Conservation (phyloP, 2,888 invertebrate species). For the Lydus trimaculatus region DNA sequence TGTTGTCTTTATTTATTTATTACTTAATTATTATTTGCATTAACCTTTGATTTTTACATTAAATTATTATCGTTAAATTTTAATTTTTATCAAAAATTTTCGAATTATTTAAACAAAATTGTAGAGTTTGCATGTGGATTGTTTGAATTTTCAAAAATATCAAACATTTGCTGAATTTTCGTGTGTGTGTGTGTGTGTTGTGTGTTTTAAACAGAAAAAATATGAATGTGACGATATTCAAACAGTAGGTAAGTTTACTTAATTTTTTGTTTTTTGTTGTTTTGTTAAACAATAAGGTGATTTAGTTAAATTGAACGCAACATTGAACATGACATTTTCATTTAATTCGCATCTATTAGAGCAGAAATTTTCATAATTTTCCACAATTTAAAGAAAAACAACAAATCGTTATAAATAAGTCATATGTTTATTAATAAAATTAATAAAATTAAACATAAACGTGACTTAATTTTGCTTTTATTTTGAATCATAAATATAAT, state of each 20-base stretch:
- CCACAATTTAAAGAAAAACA: background rate
- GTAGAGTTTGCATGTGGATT: background rate
- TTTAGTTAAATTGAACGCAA: background rate
- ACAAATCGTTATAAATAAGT: background rate
- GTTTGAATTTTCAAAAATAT: background rate
- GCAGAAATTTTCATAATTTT: background rate
- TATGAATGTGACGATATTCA: background rate
- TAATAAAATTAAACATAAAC: background rate
- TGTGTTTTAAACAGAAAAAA: background rate
- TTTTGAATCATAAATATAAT: background rate
- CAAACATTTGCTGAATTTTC: slow-evolving; percentile 1
- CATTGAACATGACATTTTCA: slow-evolving; percentile 1
- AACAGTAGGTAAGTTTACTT: background rate
- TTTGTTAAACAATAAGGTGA: background rate
- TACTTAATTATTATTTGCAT: background rate
- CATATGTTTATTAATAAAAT: too few species aligned
- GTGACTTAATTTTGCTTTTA: background rate
- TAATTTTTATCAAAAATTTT: background rate
- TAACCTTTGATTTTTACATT: background rate
- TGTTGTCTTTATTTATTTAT: background rate
- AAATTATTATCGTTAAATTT: background rate
- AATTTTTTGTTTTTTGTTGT: background rate
- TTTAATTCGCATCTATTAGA: background rate
- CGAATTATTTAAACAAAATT: background rate
- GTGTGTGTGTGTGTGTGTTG: too few species aligned